phyloP scores from a whole-genome alignment of 2,888 invertebrate species.

The Mylabris sibirica region DNA sequence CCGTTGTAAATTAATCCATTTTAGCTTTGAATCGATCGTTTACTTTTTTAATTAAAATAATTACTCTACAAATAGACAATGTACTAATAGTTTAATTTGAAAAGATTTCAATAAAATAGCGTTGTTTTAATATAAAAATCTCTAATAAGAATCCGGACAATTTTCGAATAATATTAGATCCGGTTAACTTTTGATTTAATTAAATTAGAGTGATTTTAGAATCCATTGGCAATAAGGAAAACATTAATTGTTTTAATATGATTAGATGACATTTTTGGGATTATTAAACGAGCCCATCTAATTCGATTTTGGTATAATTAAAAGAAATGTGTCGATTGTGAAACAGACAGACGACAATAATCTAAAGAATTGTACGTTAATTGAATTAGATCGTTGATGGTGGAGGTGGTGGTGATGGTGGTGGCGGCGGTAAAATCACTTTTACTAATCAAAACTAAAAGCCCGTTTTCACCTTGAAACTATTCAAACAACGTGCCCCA shows the following conservation, averaged over 20 bases:
- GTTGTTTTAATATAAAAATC: too few relatives aligned
- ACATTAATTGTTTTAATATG: background rate
- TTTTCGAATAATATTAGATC: too few relatives aligned
- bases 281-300: background rate
- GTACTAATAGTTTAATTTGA: too few relatives aligned
- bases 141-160: too few relatives aligned
- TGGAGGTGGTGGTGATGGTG: background rate
- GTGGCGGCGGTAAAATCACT: background rate
- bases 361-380: slow-evolving; percentile 7
- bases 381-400: slow-evolving; percentile 8
- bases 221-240: background rate
- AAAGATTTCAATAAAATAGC: too few relatives aligned
- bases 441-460: slow-evolving; percentile 9
- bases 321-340: slow-evolving; percentile 1
- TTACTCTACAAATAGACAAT: background rate
- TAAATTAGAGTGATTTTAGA: background rate
- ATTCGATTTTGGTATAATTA: slow-evolving; percentile 9
- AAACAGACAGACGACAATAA: slow-evolving; percentile 8
- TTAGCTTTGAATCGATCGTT: background rate
- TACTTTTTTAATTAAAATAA: background rate
- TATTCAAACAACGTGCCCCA: background rate
- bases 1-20: background rate
- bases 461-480: background rate
- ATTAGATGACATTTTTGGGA: background rate
- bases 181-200: background rate